Evolutionary conservation across 2,797 vertebrate genomes (phyloP).

Genomic region (Alcedo quadribrachys): DNA sequence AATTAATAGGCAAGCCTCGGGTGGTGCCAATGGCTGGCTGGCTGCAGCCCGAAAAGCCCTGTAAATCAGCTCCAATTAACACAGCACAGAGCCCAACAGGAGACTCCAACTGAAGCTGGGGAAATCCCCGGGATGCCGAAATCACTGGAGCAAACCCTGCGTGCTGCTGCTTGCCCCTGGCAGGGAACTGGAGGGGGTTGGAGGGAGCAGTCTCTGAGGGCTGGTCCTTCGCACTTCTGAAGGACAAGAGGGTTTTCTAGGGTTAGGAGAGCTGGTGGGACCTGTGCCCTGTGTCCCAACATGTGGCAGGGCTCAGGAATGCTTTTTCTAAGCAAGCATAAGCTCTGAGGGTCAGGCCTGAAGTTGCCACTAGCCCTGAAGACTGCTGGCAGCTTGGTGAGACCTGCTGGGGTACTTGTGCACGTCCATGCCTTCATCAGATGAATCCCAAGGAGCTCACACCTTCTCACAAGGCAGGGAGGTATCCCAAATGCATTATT

Average conservation of each 20-base stretch:
- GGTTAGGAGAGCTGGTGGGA: background rate
- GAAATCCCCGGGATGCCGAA: background rate
- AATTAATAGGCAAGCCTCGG: constrained; percentile 31
- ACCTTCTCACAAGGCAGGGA: background rate
- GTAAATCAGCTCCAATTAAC: constrained; percentile 42
- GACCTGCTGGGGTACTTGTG: background rate
- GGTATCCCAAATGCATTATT: background rate
- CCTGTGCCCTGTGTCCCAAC: background rate
- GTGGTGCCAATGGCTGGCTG: constrained; percentile 45
- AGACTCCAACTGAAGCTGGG: background rate
- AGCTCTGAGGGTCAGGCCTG: background rate
- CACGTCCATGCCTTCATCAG: background rate
- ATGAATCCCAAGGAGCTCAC: background rate
- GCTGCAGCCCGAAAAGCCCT: constrained; percentile 45
- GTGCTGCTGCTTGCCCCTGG: fast-evolving
- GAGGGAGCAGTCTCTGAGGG: background rate
- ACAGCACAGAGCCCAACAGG: background rate
- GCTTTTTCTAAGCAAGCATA: background rate
- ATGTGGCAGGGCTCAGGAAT: background rate
- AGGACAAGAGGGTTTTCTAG: background rate
- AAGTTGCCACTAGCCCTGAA: background rate
- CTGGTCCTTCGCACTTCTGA: background rate
- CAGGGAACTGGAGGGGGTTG: background rate
- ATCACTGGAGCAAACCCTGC: background rate
- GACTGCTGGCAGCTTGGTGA: background rate